Evolutionary conservation across 2,888 invertebrate species (phyloP).

Genomic region (Ferrisia virgata): DNA sequence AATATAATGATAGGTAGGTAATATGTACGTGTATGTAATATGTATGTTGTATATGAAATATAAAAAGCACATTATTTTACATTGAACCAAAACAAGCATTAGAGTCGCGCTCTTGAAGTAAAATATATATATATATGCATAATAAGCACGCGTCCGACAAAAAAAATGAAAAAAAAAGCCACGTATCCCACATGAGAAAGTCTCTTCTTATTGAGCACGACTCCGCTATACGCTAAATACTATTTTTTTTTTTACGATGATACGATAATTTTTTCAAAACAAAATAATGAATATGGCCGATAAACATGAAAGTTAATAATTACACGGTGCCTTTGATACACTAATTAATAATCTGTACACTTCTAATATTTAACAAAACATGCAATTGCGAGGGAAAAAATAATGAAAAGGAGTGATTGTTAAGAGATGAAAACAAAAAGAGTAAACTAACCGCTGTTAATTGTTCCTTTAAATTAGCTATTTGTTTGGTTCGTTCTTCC

Average conservation of each 20-base stretch:
- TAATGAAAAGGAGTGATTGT: no score
- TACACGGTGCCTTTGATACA: background rate
- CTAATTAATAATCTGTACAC: conserved; percentile 32
- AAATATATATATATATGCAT: background rate
- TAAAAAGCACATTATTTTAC: conserved; percentile 51
- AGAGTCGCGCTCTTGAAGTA: conserved; percentile 6
- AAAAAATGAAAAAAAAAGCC: background rate
- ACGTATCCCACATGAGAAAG: background rate
- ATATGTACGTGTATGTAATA: conserved; percentile 33
- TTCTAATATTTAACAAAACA: background rate
- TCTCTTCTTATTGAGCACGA: background rate
- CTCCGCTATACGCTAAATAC: background rate
- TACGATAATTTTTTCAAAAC: background rate
- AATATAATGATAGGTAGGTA: background rate
- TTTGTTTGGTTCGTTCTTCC: conserved; percentile 51
- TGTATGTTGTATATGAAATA: conserved; percentile 47
- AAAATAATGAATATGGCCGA: background rate
- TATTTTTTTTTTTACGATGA: background rate
- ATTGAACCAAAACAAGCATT: background rate
- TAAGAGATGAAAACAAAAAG: no score
- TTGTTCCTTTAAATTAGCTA: conserved; percentile 53
- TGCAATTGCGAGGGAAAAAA: background rate
- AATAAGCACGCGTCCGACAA: background rate
- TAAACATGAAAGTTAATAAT: background rate
- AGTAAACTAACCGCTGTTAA: conserved; percentile 49